phyloP scores from a whole-genome alignment of 2,888 invertebrate species.

The Rhaphigaster nebulosa region DNA sequence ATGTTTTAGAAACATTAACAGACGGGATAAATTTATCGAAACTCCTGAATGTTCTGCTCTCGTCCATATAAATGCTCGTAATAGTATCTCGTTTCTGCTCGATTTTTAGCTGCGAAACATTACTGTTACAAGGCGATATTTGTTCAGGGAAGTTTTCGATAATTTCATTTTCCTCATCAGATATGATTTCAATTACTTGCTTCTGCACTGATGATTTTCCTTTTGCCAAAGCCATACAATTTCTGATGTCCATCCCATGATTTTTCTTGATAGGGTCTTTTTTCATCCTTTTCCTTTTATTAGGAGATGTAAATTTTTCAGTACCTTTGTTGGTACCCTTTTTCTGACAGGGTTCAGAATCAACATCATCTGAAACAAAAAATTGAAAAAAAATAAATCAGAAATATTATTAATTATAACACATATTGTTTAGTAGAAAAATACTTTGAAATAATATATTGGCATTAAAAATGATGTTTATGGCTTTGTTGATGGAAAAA shows the following conservation, averaged over 20 bases:
- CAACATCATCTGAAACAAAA: neutral
- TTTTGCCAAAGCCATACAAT: conserved; percentile 62
- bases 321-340: neutral
- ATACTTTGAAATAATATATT: neutral
- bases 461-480: neutral
- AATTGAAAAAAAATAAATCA: no score
- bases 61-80: neutral
- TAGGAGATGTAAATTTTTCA: conserved; percentile 22
- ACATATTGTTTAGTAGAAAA: neutral
- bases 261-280: conserved; percentile 60
- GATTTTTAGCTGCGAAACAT: neutral
- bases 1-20: conserved; percentile 10
- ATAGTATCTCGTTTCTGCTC: neutral
- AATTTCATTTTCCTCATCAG: conserved; percentile 53
- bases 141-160: conserved; percentile 32
- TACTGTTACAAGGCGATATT: neutral
- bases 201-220: conserved; percentile 58
- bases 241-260: conserved; percentile 64
- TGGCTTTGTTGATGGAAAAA: neutral
- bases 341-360: neutral
- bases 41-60: neutral
- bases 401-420: neutral
- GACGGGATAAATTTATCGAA: conserved; percentile 32
- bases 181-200: conserved; percentile 52
- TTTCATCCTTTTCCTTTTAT: conserved; percentile 67